Base-by-base conservation (phyloP, 2,888 invertebrate species). In the Xestoiulus laeticollis region DNA sequence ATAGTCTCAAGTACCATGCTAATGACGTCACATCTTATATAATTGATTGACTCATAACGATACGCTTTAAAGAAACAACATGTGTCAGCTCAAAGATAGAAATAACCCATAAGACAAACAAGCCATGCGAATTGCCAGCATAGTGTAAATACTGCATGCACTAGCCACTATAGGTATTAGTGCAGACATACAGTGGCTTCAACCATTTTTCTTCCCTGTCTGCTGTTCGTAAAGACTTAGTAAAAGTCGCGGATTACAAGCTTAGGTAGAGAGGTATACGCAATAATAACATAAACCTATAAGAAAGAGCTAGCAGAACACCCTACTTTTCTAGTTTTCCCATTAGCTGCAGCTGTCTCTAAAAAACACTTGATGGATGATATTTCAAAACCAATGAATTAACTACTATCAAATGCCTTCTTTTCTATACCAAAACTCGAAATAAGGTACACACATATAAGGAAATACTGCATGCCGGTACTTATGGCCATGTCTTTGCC, bases 281-380 rank as follows among this genome's bases (percentile, higher is more conserved):
- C 78, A 78, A 78, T 78, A 78, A 78, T 78, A 78, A 78, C 78
- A 78, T 78, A 78, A 78, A 78, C 78, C 78, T 30, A 78, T 78
- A 78, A 78, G 78, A 78, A 78, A 78, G 78, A 78, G 12, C n/a
- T n/a, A n/a, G n/a, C 78, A 26, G 30, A 78, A 26, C n/a, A n/a
- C 78, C 26, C 78, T 78, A 78, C 78, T 78, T 78, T 78, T 30
- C 78, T 22, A 78, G 78, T 78, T 78, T 78, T 78, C 78, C 78
- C 78, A 78, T 78, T 78, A 78, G 78, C 78, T 78, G 30, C 78
- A 78, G 78, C 78, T 78, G 78, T 78, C 78, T 78, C 78, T 22
- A 78, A 78, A n/a, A 78, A 78, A 78, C 78, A 78, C 78, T 78
- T 78, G 78, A 78, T 78, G 78, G 78, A 78, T 78, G 78, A 78